Evolutionary conservation across 2,888 invertebrate species (phyloP), one percentile per base, ranked within the genome.

Genomic region (Drosophila melanosoma): DNA sequence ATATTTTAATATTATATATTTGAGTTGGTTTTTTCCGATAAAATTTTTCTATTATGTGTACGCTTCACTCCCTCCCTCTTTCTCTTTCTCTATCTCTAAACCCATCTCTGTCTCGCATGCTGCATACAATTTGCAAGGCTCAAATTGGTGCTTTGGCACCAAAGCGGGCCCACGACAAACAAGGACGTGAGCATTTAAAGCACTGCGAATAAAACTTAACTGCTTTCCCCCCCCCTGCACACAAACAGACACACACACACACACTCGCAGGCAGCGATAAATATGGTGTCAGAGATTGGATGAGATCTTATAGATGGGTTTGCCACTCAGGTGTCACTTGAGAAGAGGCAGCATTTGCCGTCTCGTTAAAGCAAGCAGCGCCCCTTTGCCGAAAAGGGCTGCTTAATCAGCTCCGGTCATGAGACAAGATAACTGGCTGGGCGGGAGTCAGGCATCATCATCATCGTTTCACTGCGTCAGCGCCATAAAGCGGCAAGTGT

Each of bases 101-200:
- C 26, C 17, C 8, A 11, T 36, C 17, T 36, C 23, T 17, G 7
- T 57, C 59, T 38, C 36, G 45, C 63, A 54, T 51, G 66, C 62
- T 45, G 66, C 20, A 74, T 69, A 62, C 72, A 80, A 80, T 83
- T 86, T 69, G 81, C 65, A 72, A 57, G 85, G 63, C 68, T 71
- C 89, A 85, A 88, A 88, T 76, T 69, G 86, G 56, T 69, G 74
- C 49, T 79, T 79, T 62, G 68, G 63, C 17, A 51, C 49, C 32
- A 59, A 65, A 67, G 63, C 54, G 51, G 60, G 40, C 6, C 60
- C 26, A 38, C 54, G 38, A 62, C 79, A 71, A 82, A 81, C 69
- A 82, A 15, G 56, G 56, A 80, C 86, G 90, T 77, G 86, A 88
- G 83, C 90, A 82, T 89, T 89, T 85, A 87, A 87, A 79, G 81